Evolutionary conservation across 2,113 vertebrate genomes (phyloP).

Genomic region (Amia ocellicauda): DNA sequence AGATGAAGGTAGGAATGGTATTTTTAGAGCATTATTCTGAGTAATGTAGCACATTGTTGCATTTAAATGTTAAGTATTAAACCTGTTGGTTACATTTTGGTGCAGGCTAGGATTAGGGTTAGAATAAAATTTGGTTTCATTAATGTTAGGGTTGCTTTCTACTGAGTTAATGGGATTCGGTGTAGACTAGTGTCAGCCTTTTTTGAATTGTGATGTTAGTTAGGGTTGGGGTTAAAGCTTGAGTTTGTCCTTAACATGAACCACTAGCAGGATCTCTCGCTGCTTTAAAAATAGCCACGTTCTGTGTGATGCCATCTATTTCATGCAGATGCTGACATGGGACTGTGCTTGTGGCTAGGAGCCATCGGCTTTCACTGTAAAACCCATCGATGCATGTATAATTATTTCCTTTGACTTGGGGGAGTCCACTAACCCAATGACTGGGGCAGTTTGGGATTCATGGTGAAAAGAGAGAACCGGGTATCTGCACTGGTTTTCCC

Average conservation of each 20-base stretch:
- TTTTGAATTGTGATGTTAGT: no score
- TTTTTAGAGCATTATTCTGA: no score
- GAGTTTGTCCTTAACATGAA: background rate
- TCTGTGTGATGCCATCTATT: background rate
- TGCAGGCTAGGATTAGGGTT: no score
- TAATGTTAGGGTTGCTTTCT: no score
- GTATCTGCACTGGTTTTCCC: background rate
- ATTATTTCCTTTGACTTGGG: conserved; percentile 1
- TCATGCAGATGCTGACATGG: background rate
- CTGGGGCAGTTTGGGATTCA: no score
- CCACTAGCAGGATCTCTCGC: conserved; percentile 1
- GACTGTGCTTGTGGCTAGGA: background rate
- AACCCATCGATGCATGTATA: background rate
- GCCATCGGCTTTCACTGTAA: conserved; percentile 10
- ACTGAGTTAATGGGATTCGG: no score
- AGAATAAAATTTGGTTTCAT: no score
- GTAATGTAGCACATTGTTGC: no score
- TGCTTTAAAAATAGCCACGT: conserved; percentile 29
- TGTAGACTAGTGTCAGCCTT: no score
- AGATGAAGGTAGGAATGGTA: no score
- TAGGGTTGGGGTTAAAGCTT: background rate
- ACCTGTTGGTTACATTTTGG: no score
- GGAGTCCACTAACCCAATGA: conserved; percentile 7
- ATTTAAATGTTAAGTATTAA: no score
- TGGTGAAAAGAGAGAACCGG: background rate